Conservation (phyloP, 2,797 vertebrate genomes). For the Coccyzus lansbergi region DNA sequence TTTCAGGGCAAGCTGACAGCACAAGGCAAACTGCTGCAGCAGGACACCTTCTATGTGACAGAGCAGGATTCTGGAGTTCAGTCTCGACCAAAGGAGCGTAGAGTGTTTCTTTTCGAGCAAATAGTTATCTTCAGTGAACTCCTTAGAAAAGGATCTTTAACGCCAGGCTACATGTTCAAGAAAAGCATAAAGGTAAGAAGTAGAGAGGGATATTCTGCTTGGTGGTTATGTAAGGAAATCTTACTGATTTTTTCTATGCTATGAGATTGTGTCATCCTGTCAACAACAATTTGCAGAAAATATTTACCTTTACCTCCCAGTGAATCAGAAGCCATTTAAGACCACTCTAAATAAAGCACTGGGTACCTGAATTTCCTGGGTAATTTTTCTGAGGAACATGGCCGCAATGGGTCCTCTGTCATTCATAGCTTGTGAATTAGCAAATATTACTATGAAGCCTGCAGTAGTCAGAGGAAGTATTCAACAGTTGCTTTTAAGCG, state of each 20-base stretch:
- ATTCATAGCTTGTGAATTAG: background rate
- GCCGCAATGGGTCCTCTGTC: background rate
- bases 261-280: background rate
- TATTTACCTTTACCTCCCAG: background rate
- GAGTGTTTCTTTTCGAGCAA: conserved; percentile 98
- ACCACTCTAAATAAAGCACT: background rate
- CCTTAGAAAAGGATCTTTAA: conserved; percentile 94
- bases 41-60: conserved; percentile 96
- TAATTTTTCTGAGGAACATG: background rate
- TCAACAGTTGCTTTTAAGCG: background rate
- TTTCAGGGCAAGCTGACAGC: conserved; percentile 92
- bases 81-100: conserved; percentile 93
- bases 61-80: conserved; percentile 92
- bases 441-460: background rate
- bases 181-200: conserved; percentile 94
- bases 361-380: background rate
- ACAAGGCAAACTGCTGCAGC: conserved; percentile 96
- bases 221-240: background rate
- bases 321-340: background rate
- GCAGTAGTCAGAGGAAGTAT: background rate
- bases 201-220: background rate
- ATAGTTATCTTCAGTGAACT: conserved; percentile 98
- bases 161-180: conserved; percentile 95
- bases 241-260: background rate
- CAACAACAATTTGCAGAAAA: background rate